phyloP scores from a whole-genome alignment of 2,113 vertebrate genomes.

The Rhegmatorhina hoffmannsi region DNA sequence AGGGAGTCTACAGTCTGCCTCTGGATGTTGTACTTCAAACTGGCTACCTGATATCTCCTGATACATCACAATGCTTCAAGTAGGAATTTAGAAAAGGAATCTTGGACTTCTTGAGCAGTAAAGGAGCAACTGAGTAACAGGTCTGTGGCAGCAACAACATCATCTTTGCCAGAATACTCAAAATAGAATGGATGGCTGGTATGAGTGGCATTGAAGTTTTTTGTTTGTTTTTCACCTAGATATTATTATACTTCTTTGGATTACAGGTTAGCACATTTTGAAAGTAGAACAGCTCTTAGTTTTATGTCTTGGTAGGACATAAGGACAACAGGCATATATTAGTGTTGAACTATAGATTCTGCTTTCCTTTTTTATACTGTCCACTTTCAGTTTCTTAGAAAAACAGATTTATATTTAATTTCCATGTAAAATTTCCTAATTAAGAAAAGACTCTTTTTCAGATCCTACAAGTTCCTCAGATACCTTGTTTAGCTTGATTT shows the following conservation, averaged over 20 bases:
- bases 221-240: background rate
- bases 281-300: background rate
- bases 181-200: background rate
- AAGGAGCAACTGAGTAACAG: background rate
- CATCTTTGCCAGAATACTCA: background rate
- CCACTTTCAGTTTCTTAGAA: conserved; percentile 1
- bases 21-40: background rate
- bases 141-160: background rate
- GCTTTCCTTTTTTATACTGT: background rate
- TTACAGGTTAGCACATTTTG: background rate
- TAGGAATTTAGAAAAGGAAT: background rate
- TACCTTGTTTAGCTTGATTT: background rate
- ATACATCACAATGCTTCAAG: background rate
- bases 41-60: background rate
- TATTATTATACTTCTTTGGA: background rate
- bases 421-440: background rate
- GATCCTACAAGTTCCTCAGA: background rate
- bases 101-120: background rate
- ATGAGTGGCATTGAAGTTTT: background rate
- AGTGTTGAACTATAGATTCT: background rate
- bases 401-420: conserved; percentile 29
- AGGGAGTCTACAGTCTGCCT: background rate
- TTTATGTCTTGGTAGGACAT: conserved; percentile 11
- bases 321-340: background rate
- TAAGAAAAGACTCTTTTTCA: background rate